Evolutionary conservation across 2,888 invertebrate species (phyloP).

Genomic region (Lycocerus yunnanus): DNA sequence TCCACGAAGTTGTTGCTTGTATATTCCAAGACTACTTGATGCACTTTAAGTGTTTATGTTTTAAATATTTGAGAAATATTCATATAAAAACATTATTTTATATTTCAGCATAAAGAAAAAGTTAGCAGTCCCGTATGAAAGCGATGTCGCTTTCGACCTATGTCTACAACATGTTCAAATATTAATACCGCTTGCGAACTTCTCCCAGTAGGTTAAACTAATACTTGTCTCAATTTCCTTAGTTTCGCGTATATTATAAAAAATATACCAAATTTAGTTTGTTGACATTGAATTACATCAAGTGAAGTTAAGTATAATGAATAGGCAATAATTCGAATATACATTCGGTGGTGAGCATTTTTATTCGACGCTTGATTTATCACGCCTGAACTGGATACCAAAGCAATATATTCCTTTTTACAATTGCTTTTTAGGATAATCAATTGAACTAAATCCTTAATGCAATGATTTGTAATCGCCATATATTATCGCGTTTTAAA

Average conservation of each 20-base stretch:
- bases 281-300: conserved; percentile 34
- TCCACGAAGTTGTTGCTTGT: conserved; percentile 17
- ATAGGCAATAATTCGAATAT: conserved; percentile 49
- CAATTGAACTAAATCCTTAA: conserved; percentile 42
- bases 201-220: conserved; percentile 4
- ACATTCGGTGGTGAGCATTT: conserved; percentile 49
- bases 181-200: background rate
- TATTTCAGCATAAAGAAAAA: conserved; percentile 10
- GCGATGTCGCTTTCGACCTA: conserved; percentile 2
- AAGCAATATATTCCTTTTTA: conserved; percentile 48
- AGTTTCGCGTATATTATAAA: background rate
- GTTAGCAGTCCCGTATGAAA: conserved; percentile 6
- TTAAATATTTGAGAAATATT: conserved; percentile 26
- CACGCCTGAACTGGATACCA: conserved; percentile 48
- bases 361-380: conserved; percentile 49
- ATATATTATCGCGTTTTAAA: background rate
- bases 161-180: conserved; percentile 7
- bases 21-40: conserved; percentile 19
- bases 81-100: conserved; percentile 21
- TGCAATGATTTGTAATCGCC: conserved; percentile 41
- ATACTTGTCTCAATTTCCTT: conserved; percentile 4
- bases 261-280: background rate
- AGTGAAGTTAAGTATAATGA: conserved; percentile 44
- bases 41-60: conserved; percentile 13
- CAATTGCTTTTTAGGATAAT: conserved; percentile 47